Percentiles rank a stretch among this genome's conserved stretches.
phyloP scores from a whole-genome alignment of 1,140 invertebrate species.

The Drosophila watanabei region DNA sequence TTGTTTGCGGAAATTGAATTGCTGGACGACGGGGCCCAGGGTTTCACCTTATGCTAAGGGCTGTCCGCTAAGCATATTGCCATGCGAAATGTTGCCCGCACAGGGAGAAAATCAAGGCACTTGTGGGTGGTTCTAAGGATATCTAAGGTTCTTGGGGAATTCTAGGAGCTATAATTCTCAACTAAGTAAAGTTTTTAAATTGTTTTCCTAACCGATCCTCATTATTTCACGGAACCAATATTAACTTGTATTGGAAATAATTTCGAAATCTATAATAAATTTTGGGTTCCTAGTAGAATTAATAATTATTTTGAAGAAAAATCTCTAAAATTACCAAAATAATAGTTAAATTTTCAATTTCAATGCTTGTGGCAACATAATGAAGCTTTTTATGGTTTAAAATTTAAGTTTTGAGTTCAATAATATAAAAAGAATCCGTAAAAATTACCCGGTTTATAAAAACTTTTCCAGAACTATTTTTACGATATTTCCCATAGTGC shows the following conservation, averaged over 20 bases:
- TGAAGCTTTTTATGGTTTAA: background rate
- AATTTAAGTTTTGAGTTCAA: no score
- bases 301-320: background rate
- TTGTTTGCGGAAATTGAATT: constrained; percentile 81
- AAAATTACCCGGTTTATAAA: background rate
- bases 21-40: constrained; percentile 52
- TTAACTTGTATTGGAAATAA: background rate
- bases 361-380: no score
- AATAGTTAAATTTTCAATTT: background rate
- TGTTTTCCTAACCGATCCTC: background rate
- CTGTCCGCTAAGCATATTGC: constrained; percentile 73
- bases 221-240: background rate
- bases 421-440: no score
- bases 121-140: background rate
- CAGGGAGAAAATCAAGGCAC: constrained; percentile 9
- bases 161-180: background rate
- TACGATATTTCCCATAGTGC: background rate
- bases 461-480: background rate
- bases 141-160: background rate
- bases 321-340: background rate
- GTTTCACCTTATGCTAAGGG: constrained; percentile 70
- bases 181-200: background rate
- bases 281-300: background rate
- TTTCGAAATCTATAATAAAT: background rate
- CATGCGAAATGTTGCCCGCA: constrained; percentile 29